Percentiles rank a stretch among this genome's conserved stretches.
Evolutionary conservation across 2,888 invertebrate genomes (phyloP).

Genomic region (Proisotoma minuta): DNA sequence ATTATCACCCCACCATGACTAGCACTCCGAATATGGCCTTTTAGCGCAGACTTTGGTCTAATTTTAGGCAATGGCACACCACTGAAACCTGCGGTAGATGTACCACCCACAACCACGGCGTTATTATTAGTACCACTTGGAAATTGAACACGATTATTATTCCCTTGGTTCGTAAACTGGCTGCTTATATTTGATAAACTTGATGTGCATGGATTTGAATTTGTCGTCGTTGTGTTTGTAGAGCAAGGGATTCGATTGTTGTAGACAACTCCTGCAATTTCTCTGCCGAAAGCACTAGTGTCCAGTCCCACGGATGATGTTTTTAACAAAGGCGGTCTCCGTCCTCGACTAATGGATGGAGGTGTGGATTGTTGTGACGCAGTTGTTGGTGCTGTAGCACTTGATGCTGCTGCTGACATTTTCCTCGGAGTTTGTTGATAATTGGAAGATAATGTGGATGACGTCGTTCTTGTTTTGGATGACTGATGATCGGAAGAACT

Average conservation of each 20-base stretch:
- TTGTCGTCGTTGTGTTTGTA: conserved; percentile 20
- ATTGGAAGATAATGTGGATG: neutral
- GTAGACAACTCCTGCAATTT: too few species aligned
- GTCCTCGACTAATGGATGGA: conserved; percentile 7
- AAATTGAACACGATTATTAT: neutral
- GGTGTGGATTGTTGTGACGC: conserved; percentile 12
- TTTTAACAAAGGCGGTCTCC: conserved; percentile 38
- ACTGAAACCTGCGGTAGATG: neutral
- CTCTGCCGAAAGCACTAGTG: conserved; percentile 39
- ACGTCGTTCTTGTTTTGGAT: neutral
- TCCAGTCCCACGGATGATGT: conserved; percentile 42
- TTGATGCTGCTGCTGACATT: conserved; percentile 7
- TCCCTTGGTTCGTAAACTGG: conserved; percentile 12
- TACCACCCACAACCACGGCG: too few species aligned
- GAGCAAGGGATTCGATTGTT: too few species aligned
- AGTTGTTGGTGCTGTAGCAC: conserved; percentile 19
- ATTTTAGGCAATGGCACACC: too few species aligned
- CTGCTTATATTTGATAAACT: conserved; percentile 27
- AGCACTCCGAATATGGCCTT: conserved; percentile 69
- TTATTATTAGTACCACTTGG: too few species aligned
- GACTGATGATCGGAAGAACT: neutral
- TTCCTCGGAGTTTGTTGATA: conserved; percentile 8
- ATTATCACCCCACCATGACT: conserved; percentile 66
- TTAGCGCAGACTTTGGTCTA: conserved; percentile 38
- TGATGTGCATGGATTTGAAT: conserved; percentile 10